Base-by-base conservation (phyloP, 2,797 vertebrate genomes). In the Bradypodion pumilum region DNA sequence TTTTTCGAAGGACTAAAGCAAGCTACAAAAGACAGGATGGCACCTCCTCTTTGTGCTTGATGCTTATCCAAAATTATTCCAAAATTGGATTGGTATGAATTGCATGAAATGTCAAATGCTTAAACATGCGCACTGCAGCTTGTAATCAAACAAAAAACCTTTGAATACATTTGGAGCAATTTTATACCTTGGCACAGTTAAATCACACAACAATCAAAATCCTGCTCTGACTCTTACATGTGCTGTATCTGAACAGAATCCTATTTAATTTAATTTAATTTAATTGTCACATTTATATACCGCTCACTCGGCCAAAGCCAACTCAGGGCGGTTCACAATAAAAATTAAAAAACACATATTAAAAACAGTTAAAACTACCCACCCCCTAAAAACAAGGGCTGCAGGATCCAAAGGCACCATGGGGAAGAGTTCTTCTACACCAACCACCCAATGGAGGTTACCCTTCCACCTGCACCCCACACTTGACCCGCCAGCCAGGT, bases 71-170 rank as follows among this genome's bases (percentile, higher is more conserved):
- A 79, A 16, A 62, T 73, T 72, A 89, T 23, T 81, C 52, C 59
- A 77, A 91, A 90, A 68, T 40, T 76, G 69, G 23, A 88, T 40
- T 2, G 0, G 69, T 90, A 27, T 21, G 56, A 65, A 49, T 46
- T 16, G 12, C 37, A 25, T 88, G 29, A 52, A 32, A 52, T 40
- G 35, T 35, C 78, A 83, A 85, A 35, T 15, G 5, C 69, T 90
- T 80, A 35, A 84, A 74, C 79, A n/a, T 56, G 84, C 25, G 78
- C 74, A 73, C 25, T 89, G 56, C 40, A 89, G 40, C n/a, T 87
- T 42, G 86, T 35, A 12, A 6, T 88, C 37, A 73, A 37, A 75
- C 68, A 80, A 80, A 40, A 13, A 10, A 0, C 46, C 13, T 87
- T 73, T 78, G 85, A 60, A 77, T 59, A 70, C 32, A 81, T 0